These are phyloP conservation scores for Peromyscus maniculatus DNA, from an alignment of 2,113 vertebrate species.

Conservation along the genomic window DNA sequence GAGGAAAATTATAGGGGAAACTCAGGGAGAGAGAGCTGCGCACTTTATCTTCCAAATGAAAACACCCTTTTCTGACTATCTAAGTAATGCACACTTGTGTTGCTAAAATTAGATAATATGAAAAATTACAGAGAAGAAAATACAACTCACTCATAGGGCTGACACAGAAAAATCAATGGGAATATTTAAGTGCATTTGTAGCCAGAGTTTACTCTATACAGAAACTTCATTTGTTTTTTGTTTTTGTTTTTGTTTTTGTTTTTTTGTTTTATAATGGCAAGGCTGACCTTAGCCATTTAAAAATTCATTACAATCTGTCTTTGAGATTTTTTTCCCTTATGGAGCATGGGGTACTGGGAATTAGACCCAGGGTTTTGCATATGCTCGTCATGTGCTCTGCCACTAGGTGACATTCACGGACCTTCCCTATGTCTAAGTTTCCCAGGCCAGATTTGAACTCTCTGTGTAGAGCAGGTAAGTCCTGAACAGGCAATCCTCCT, in stretches of 20 bases:
- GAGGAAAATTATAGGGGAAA: conserved; percentile 45
- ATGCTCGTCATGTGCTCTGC: not conserved
- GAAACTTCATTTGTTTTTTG: not conserved
- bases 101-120: conserved; percentile 50
- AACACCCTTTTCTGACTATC: conserved; percentile 57
- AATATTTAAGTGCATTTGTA: conserved; percentile 32
- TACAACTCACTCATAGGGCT: conserved; percentile 6
- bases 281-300: conserved; percentile 10
- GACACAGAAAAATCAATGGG: not conserved
- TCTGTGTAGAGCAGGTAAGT: not conserved
- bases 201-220: conserved; percentile 9
- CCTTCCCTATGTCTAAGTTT: not conserved
- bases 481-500: not conserved
- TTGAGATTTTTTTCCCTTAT: not conserved
- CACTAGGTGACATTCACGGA: too few species aligned
- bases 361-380: not conserved
- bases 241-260: not conserved
- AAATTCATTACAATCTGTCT: not conserved
- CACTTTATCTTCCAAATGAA: conserved; percentile 20
- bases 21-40: not conserved
- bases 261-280: not conserved
- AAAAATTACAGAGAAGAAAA: conserved; percentile 65
- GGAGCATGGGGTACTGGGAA: not conserved
- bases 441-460: not conserved
- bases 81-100: conserved; percentile 50